Conservation (phyloP, 2,888 invertebrate species). For the Eustalomyia histrio region DNA sequence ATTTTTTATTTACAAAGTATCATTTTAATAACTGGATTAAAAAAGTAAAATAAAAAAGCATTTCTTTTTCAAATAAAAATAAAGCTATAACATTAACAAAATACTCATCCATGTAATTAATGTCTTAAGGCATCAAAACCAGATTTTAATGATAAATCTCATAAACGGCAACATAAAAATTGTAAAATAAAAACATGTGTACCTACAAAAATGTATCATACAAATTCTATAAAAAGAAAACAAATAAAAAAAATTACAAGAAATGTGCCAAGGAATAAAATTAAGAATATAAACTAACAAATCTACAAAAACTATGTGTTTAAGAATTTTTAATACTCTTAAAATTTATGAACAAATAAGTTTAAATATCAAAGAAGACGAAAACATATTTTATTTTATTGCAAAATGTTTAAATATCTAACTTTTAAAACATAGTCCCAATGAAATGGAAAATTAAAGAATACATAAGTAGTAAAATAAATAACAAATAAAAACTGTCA, state of each 20-base stretch:
- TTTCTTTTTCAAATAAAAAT: background rate
- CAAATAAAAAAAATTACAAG: no score
- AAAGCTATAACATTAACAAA: constrained; percentile 9
- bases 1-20: background rate
- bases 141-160: constrained; percentile 37
- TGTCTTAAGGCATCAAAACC: constrained; percentile 47
- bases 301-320: no score
- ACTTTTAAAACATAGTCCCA: no score
- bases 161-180: constrained; percentile 39
- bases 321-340: no score
- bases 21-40: constrained; percentile 10
- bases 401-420: no score
- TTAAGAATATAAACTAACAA: background rate
- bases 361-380: no score
- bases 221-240: constrained; percentile 14
- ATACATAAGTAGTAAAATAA: background rate
- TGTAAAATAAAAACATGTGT: constrained; percentile 24
- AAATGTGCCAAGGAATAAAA: background rate
- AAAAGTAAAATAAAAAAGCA: constrained; percentile 10
- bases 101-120: constrained; percentile 44
- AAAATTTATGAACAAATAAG: no score
- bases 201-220: background rate
- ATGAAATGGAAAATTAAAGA: background rate
- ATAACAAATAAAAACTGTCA: constrained; percentile 29
- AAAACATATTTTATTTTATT: no score